Base-by-base conservation (phyloP, 2,888 invertebrate species). In the Junonia oenone region DNA sequence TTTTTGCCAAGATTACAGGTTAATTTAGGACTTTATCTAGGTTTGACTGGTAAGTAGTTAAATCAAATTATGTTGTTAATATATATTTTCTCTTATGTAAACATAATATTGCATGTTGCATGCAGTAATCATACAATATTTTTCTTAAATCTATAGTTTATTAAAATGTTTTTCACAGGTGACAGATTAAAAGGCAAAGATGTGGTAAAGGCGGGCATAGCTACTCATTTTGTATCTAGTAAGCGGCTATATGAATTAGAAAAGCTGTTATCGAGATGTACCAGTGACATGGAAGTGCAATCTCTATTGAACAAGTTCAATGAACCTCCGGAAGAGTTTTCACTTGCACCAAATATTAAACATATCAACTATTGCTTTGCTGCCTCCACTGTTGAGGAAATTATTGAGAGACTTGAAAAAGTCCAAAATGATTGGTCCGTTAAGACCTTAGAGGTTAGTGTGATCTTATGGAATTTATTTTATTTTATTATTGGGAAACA, bases 401-500 rank as follows among this genome's bases (percentile, higher is more conserved):
- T 98, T 48, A 79, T 96, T 57, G 86, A 92, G 50, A 93, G 93
- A 67, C 89, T 99, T 40, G 91, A 95, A 65, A 90, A 91, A 57
- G 96, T 98, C 61, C 93, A 93, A n/a, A 95, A 96, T 51, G 94
- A 95, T 51, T 99, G 97, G 97, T 94, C 97, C 0, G 73, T 85
- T 27, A 93, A 94, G 64, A 94, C 95, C 26, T 72, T 95, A 13
- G 81, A 94, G 81, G 92, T 91, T 19, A 56, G 37, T 19, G n/a
- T n/a, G n/a, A n/a, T n/a, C n/a, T n/a, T n/a, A n/a, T n/a, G n/a
- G n/a, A n/a, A n/a, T n/a, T n/a, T n/a, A n/a, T n/a, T n/a, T n/a
- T n/a, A n/a, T n/a, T n/a, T n/a, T n/a, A n/a, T n/a, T n/a, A n/a
- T n/a, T n/a, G n/a, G n/a, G n/a, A n/a, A n/a, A n/a, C n/a, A n/a